These are phyloP conservation scores for Mayetiola destructor DNA, from an alignment of 2,888 invertebrate genomes.

Conservation along the genomic window DNA sequence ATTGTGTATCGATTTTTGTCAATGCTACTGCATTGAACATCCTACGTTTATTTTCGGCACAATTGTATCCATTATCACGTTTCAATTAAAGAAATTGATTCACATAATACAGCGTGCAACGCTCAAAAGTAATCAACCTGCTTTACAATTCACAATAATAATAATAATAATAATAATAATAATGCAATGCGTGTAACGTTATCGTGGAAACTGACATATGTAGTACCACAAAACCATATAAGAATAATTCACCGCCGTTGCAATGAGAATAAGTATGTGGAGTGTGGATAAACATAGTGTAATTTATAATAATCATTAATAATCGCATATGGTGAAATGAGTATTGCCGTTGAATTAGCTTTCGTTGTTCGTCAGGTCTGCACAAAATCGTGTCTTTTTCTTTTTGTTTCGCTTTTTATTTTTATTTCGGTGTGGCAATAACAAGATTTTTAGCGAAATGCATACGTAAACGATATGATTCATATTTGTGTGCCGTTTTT, in stretches of 20 bases:
- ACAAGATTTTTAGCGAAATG: background rate
- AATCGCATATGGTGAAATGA: constrained; percentile 8
- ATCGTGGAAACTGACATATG: background rate
- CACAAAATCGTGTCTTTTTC: background rate
- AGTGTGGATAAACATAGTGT: too few species aligned
- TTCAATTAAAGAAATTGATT: too few species aligned
- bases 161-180: background rate
- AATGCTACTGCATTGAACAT: too few species aligned
- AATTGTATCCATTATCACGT: too few species aligned
- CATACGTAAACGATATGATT: background rate
- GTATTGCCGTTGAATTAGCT: constrained; percentile 3
- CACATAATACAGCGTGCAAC: background rate
- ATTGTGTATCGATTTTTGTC: background rate
- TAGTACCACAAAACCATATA: background rate
- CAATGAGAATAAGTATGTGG: constrained; percentile 1
- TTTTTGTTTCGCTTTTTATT: background rate
- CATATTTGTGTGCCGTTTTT: too few species aligned
- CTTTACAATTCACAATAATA: background rate
- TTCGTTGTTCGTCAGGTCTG: constrained; percentile 5
- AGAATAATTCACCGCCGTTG: background rate
- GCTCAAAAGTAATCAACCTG: background rate
- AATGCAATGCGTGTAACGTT: background rate
- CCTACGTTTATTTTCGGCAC: too few species aligned
- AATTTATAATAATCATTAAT: constrained; percentile 8
- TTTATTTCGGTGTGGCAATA: background rate